Evolutionary conservation across 2,113 vertebrate species (phyloP), one percentile per base, ranked within the genome.

Genomic region (Puffinus mauretanicus): DNA sequence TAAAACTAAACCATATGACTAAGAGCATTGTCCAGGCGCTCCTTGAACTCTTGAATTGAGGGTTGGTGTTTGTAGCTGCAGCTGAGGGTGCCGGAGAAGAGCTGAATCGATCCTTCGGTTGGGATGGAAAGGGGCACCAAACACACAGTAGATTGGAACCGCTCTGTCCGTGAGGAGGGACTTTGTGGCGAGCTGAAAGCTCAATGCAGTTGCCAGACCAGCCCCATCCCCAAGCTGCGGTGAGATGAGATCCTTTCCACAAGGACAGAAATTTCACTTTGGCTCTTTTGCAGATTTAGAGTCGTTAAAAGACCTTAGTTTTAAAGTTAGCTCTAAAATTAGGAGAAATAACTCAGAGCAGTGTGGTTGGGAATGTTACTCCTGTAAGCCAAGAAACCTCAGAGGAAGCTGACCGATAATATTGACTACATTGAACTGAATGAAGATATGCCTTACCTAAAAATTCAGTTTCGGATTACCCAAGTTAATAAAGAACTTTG

Each of bases 191-290:
- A 91, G 60, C 69, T 72, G 64, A 25, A 54, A 44, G 77, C 32
- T 88, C n/a, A 1, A 1, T 4, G 3, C 16, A 0, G n/a, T 66
- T 32, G 27, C 20, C 32, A 4, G 9, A 20, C 7, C 5, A 40
- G 10, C 38, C 18, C 60, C 49, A 9, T 12, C 60, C 47, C 55
- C 5, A 3, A 29, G 87, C 61, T 71, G 61, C 61, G 69, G 82
- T 2, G 2, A 3, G 1, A 0, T 3, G 47, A 71, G 49, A 67
- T 54, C 24, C 16, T 27, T n/a, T 58, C 12, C 71, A 17, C 24
- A 13, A 20, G 19, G 44, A 40, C 16, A 65, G 40, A 46, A 44
- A 9, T 8, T 10, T 40, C 52, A 2, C 25, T 32, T 30, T 22
- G 61, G 14, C 44, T 75, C 49, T 76, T 46, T 38, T 52, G 42